Conservation (phyloP, 2,797 vertebrate species). For the Florisuga fusca region DNA sequence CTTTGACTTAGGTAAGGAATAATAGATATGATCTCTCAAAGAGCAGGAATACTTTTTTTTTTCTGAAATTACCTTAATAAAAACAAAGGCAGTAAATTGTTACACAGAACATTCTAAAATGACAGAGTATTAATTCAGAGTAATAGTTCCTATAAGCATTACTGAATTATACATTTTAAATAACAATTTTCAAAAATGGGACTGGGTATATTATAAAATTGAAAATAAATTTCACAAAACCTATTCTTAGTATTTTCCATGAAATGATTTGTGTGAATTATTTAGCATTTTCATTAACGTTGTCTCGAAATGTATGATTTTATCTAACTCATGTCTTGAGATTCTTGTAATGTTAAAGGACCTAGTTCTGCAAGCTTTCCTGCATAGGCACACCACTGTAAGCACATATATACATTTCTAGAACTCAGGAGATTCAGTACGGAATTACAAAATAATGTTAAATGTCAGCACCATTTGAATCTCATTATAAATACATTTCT, state of each 20-base stretch:
- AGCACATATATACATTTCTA: not conserved
- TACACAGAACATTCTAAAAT: constrained; percentile 17
- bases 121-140: constrained; percentile 11
- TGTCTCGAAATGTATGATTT: not conserved
- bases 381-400: not conserved
- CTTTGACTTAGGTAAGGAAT: not conserved
- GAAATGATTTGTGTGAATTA: constrained; percentile 49
- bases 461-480: not conserved
- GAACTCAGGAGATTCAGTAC: not conserved
- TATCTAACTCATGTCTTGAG: not conserved
- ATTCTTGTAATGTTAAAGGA: not conserved
- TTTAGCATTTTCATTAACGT: constrained; percentile 53
- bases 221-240: constrained; percentile 41
- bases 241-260: constrained; percentile 34
- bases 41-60: not conserved
- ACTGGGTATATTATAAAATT: not conserved
- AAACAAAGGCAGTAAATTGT: constrained; percentile 48
- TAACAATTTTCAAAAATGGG: constrained; percentile 36
- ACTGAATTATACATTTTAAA: constrained; percentile 55
- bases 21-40: not conserved
- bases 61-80: constrained; percentile 18
- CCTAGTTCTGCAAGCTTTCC: not conserved
- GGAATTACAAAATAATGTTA: not conserved
- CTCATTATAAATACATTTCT: not conserved
- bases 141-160: constrained; percentile 32